Base-by-base conservation (phyloP, 2,797 vertebrate genomes). In the Lates japonicus region DNA sequence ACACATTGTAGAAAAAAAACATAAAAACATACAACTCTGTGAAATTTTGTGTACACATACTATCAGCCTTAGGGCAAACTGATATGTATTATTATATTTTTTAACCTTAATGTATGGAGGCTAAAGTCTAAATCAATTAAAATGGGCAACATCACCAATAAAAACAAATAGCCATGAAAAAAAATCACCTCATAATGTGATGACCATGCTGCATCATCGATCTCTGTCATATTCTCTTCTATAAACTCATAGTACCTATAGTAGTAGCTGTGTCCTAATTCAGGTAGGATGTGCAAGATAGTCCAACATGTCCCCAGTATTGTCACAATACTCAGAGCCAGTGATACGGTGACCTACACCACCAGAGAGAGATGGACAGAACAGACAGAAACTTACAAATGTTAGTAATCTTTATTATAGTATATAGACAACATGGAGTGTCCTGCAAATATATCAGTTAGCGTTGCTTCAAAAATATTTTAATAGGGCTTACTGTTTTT, bases 401-500 rank as follows among this genome's bases (percentile, higher is more conserved):
- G 9, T 12, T 63, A 33, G 7, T 39, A 41, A 71, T 17, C 35
- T 14, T 39, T 65, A 2, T 35, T 33, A 25, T 7, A 37, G 16
- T 8, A 60, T 19, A 58, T 33, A 39, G 44, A 62, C 13, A 71
- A 44, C 1, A 57, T 10, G 4, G 3, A 57, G 31, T 67, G 31
- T 13, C 14, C 19, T 25, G 33, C 33, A 61, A 49, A 52, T 12
- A 48, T 51, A 37, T 37, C 16, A 12, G 12, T 31, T 1, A 2
- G 9, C 33, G 10, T 29, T 74, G 4, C 16, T 54, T 71, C 8
- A 39, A 41, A 31, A 62, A 62, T 49, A 52, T 52, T 2, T 29
- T 4, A 37, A 20, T 0, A 2, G n/a, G 42, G 9, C 94, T 92
- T 81, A 95, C 95, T 6, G 82, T 91, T 88, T 95, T 95, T 84